Conservation (phyloP, 2,888 invertebrate genomes). For the Cinara cedri region DNA sequence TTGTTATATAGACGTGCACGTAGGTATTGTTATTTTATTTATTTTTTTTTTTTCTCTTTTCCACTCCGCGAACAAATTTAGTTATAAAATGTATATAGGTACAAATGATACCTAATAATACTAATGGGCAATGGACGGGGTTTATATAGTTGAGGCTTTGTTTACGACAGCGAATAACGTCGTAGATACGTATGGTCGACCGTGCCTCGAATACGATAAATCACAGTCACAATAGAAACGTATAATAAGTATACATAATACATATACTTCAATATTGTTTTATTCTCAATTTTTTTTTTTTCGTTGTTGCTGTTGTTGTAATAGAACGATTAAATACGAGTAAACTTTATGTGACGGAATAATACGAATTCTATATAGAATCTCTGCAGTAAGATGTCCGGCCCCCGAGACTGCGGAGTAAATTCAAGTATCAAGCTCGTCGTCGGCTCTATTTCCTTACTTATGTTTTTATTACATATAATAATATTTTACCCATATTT, state of each 20-base stretch:
- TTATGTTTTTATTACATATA: no score
- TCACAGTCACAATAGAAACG: constrained; percentile 49
- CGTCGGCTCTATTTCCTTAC: background rate
- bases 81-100: constrained; percentile 19
- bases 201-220: constrained; percentile 17
- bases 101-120: constrained; percentile 50
- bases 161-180: constrained; percentile 19
- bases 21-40: background rate
- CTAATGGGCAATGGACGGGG: constrained; percentile 21
- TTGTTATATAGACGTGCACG: background rate
- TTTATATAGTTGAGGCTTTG: constrained; percentile 18
- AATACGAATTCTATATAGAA: background rate
- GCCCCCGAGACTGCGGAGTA: background rate
- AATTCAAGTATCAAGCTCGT: background rate
- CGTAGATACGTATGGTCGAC: background rate
- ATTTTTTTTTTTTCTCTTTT: background rate
- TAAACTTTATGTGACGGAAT: constrained; percentile 19
- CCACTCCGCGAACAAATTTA: constrained; percentile 16
- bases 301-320: background rate
- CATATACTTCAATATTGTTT: constrained; percentile 27
- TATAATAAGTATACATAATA: background rate
- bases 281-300: background rate
- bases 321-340: background rate
- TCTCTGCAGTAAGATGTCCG: background rate
- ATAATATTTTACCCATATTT: no score